Percentiles rank a stretch among this genome's conserved stretches.
phyloP scores from a whole-genome alignment of 2,888 invertebrate genomes.

The Ophion ventricosus region DNA sequence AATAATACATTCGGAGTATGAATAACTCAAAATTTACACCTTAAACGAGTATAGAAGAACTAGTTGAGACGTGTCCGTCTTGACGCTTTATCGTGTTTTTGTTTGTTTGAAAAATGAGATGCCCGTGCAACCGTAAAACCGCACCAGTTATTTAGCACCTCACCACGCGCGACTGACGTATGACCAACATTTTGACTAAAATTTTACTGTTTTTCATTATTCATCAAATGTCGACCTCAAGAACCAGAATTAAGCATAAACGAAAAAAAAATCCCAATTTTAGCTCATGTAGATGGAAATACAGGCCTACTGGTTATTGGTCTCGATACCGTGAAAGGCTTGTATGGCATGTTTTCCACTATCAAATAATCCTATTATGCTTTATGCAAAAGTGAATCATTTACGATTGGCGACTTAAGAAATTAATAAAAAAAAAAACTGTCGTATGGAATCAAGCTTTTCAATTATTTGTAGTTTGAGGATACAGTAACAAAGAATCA shows the following conservation, averaged over 20 bases:
- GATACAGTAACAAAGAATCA: too few relatives aligned
- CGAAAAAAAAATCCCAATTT: background rate
- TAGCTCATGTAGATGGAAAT: too few relatives aligned
- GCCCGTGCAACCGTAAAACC: background rate
- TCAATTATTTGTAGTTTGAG: too few relatives aligned
- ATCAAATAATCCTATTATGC: too few relatives aligned
- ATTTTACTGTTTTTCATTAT: background rate
- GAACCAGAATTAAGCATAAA: background rate
- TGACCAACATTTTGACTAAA: background rate
- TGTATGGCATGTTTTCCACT: too few relatives aligned
- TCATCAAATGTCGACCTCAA: background rate
- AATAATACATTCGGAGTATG: constrained; percentile 37
- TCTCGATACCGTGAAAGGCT: too few relatives aligned
- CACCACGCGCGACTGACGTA: background rate
- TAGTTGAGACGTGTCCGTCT: background rate
- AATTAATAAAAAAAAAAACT: too few relatives aligned
- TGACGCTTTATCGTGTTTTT: background rate
- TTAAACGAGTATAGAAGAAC: background rate
- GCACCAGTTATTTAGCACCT: background rate
- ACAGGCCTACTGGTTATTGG: too few relatives aligned
- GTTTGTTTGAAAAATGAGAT: background rate
- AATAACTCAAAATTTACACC: constrained; percentile 18
- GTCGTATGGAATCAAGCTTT: too few relatives aligned
- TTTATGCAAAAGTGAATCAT: too few relatives aligned
- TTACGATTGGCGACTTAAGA: too few relatives aligned